Evolutionary conservation across 2,797 vertebrate genomes (phyloP).

Genomic region (Mionectes olivaceus): DNA sequence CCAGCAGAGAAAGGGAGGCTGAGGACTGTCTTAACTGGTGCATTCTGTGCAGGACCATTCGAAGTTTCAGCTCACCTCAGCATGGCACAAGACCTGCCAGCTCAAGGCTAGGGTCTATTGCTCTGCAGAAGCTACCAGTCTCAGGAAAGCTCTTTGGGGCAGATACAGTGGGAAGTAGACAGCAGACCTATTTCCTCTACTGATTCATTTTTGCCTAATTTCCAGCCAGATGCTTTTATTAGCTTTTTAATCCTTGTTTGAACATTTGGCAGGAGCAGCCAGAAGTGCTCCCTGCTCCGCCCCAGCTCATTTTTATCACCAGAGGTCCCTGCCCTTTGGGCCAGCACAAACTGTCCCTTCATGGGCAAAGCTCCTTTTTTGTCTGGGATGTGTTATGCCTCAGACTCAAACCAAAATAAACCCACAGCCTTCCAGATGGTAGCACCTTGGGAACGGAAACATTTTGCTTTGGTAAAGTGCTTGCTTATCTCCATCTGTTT

Average conservation of each 20-base stretch:
- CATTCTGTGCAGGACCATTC: not conserved
- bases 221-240: not conserved
- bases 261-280: not conserved
- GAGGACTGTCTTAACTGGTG: not conserved
- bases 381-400: not conserved
- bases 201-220: not conserved
- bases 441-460: conserved; percentile 46
- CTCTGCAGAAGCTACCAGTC: not conserved
- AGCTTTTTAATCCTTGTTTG: not conserved
- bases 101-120: not conserved
- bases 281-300: not conserved
- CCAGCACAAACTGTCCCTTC: not conserved
- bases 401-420: conserved; percentile 5
- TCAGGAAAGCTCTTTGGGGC: not conserved
- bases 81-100: not conserved
- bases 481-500: conserved; percentile 59
- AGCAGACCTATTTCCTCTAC: not conserved
- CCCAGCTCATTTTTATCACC: not conserved
- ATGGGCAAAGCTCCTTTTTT: not conserved
- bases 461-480: conserved; percentile 23
- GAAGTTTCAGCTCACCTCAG: not conserved
- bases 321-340: not conserved
- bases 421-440: not conserved
- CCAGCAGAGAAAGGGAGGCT: not conserved
- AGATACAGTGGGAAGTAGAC: not conserved